Percentiles rank a stretch among this genome's conserved stretches.
phyloP scores from a whole-genome alignment of 2,113 vertebrate genomes.

The Caranx melampygus region DNA sequence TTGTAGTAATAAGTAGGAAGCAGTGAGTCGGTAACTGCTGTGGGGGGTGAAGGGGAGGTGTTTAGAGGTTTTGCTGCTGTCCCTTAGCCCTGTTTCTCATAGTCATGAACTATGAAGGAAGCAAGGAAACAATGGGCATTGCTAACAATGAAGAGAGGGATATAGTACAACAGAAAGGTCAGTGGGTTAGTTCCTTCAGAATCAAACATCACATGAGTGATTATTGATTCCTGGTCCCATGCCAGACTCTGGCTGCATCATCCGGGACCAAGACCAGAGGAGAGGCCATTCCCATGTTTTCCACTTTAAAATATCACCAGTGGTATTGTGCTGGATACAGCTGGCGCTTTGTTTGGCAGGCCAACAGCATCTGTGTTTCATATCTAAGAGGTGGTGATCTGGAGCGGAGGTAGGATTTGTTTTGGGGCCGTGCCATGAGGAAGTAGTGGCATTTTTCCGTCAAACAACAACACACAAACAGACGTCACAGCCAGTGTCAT shows the following conservation, averaged over 20 bases:
- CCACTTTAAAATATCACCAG: constrained; percentile 70
- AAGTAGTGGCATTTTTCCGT: constrained; percentile 45
- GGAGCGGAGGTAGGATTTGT: constrained; percentile 28
- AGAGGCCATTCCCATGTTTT: constrained; percentile 70
- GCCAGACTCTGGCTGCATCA: constrained; percentile 41
- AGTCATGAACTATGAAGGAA: constrained; percentile 69
- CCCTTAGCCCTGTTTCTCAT: constrained; percentile 27
- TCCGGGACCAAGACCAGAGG: constrained; percentile 44
- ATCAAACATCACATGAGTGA: constrained; percentile 29
- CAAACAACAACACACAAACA: background rate
- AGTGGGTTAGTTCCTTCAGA: constrained; percentile 26
- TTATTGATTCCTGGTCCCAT: constrained; percentile 35
- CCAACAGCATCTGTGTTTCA: constrained; percentile 70
- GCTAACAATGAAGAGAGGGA: constrained; percentile 60
- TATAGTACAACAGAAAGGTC: constrained; percentile 37
- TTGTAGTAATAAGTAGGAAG: constrained; percentile 21
- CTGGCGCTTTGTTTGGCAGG: constrained; percentile 68
- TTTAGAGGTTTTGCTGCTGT: background rate
- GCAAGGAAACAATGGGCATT: constrained; percentile 70
- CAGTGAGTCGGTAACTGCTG: background rate
- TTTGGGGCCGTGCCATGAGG: constrained; percentile 59
- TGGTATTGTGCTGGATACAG: constrained; percentile 68
- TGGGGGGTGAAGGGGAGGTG: background rate
- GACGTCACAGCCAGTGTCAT: background rate
- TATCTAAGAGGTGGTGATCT: constrained; percentile 48